These are phyloP conservation scores for Phalacrocorax brasilianus DNA, from an alignment of 2,113 vertebrate species.

Conservation along the genomic window DNA sequence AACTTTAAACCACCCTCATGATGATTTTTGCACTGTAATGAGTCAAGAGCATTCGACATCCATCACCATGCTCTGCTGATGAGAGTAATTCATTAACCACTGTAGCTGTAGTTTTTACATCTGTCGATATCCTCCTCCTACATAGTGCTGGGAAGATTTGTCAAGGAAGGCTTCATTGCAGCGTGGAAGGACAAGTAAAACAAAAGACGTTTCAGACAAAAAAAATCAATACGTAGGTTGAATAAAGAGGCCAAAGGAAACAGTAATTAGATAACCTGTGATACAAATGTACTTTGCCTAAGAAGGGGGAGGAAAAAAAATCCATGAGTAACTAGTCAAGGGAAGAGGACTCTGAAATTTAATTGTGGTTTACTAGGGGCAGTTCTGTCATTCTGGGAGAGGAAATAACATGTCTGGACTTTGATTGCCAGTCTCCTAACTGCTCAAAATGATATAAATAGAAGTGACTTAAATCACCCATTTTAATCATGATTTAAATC, in stretches of 20 bases:
- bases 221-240: background rate
- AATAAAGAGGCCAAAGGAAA: background rate
- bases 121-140: background rate
- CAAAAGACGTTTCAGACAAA: background rate
- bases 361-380: background rate
- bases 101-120: background rate
- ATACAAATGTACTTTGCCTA: background rate
- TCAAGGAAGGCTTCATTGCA: background rate
- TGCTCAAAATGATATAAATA: constrained; percentile 25
- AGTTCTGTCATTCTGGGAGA: background rate
- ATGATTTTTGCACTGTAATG: background rate
- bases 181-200: background rate
- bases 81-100: background rate
- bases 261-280: background rate
- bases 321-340: background rate
- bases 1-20: background rate
- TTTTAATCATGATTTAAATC: constrained; percentile 54
- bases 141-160: background rate
- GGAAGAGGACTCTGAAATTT: background rate
- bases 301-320: background rate
- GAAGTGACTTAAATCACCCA: constrained; percentile 17
- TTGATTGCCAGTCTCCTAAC: background rate
- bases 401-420: background rate
- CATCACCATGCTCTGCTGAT: background rate
- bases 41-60: background rate